A percentile compares a stretch with the other conserved stretches of the same genome.
Conservation (phyloP, 1,140 invertebrate species). For the Drosophila rhopaloa region DNA sequence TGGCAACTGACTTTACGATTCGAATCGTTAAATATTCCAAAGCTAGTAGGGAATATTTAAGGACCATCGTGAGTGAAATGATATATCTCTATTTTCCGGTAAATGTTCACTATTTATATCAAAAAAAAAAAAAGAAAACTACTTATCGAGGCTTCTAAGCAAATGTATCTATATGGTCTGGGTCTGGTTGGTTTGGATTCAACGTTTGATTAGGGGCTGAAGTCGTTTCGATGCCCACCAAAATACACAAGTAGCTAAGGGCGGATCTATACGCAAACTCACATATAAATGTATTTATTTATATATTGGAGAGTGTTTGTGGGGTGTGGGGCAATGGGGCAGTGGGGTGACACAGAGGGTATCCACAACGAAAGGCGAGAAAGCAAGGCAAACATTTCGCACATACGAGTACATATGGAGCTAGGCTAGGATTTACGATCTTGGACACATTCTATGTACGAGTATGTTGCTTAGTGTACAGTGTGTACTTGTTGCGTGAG, state of each 20-base stretch:
- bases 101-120: conserved; percentile 84
- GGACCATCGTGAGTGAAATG: conserved; percentile 57
- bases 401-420: conserved; percentile 17
- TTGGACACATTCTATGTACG: conserved; percentile 24
- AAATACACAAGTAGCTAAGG: conserved; percentile 1
- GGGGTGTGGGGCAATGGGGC: not conserved
- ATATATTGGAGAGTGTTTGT: conserved; percentile 13
- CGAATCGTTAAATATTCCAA: conserved; percentile 68
- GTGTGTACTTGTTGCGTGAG: conserved; percentile 34
- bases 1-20: conserved; percentile 58
- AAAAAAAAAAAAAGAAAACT: conserved; percentile 8
- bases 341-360: conserved; percentile 7
- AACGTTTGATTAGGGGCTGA: not conserved
- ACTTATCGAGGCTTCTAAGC: conserved; percentile 10
- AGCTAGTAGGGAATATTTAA: conserved; percentile 62
- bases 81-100: conserved; percentile 78
- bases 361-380: conserved; percentile 35
- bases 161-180: conserved; percentile 8
- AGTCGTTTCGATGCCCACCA: not conserved
- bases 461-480: conserved; percentile 41
- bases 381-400: conserved; percentile 27
- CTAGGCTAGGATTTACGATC: conserved; percentile 21
- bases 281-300: conserved; percentile 1
- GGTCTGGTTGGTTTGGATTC: not conserved
- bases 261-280: conserved; percentile 22